Evolutionary conservation across 2,797 vertebrate genomes (phyloP).

Genomic region (Taeniopygia guttata): DNA sequence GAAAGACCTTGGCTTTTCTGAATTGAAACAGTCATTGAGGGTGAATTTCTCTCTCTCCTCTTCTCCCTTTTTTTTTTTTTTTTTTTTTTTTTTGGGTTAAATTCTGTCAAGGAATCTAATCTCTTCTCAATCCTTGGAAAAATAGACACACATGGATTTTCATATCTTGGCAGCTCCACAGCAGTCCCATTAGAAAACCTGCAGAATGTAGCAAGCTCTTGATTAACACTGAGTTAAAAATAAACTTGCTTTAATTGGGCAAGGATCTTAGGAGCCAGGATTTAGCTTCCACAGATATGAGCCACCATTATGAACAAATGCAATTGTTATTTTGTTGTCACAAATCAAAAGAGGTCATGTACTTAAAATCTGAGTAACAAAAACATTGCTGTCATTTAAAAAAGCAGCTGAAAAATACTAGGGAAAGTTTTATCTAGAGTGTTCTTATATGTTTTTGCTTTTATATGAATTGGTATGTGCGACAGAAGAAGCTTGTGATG

Average conservation of each 20-base stretch:
- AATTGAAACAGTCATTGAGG: not conserved
- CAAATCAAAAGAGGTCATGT: not conserved
- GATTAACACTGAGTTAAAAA: not conserved
- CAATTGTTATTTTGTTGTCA: not conserved
- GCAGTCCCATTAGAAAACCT: not conserved
- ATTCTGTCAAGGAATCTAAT: not conserved
- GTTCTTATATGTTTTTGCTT: not conserved
- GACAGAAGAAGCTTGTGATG: not conserved
- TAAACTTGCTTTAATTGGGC: not conserved
- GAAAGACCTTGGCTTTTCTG: not conserved
- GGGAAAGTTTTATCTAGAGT: not conserved
- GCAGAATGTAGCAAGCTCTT: not conserved
- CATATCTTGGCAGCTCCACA: not conserved
- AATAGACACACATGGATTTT: not conserved
- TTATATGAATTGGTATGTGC: not conserved
- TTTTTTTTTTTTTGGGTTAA: not conserved
- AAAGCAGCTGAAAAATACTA: not conserved
- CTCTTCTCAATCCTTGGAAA: not conserved
- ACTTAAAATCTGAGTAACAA: not conserved
- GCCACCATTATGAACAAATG: not conserved
- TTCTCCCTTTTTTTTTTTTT: accelerated
- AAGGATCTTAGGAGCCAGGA: not conserved
- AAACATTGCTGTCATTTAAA: not conserved
- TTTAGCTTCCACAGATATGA: not conserved
- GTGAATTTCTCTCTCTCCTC: not conserved